Evolutionary conservation across 2,113 vertebrate species (phyloP), one percentile per base, ranked within the genome.

Genomic region (Myocastor coypus): DNA sequence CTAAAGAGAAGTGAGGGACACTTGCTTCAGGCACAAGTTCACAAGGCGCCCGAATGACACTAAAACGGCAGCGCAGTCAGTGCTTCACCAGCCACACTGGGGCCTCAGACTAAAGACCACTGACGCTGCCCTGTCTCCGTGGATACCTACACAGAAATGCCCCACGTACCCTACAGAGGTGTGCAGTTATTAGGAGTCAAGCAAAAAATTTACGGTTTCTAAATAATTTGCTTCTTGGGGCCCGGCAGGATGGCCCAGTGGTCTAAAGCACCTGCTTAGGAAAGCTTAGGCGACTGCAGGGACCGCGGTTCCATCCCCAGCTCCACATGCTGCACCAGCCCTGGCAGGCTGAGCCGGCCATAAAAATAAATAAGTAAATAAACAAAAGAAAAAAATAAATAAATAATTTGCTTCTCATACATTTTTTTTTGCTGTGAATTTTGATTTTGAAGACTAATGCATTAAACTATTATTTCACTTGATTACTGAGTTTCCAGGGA

Each of bases 381-480:
- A n/a, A n/a, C n/a, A n/a, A n/a, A n/a, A n/a, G n/a, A n/a, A n/a
- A n/a, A n/a, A n/a, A n/a, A n/a, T n/a, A n/a, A n/a, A n/a, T 11
- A 91, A 16, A 24, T 22, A 24, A 63, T 73, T 77, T 96, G 14
- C 40, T 89, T 37, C 37, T 28, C 34, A 17, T 83, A 20, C 28
- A 52, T 66, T 78, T 73, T 81, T 66, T 78, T 73, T 81, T 52
- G 57, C 46, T 19, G 52, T 40, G 83, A 24, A 40, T 52, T 87
- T 92, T 84, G 13, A 84, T 42, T 94, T 92, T 55, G 73, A 91
- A 61, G 64, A 26, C 40, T 46, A 37, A 16, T 63, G 8, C 52
- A 64, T 82, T 42, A 59, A 88, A 94, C 86, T 71, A 66, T 34
- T 69, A 64, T 85, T 95, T 94, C 52, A 40, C 11, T 84, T 82